Percentiles rank a stretch among this genome's conserved stretches.
Evolutionary conservation across 2,888 invertebrate species (phyloP).

Genomic region (Polymixis flavicincta): DNA sequence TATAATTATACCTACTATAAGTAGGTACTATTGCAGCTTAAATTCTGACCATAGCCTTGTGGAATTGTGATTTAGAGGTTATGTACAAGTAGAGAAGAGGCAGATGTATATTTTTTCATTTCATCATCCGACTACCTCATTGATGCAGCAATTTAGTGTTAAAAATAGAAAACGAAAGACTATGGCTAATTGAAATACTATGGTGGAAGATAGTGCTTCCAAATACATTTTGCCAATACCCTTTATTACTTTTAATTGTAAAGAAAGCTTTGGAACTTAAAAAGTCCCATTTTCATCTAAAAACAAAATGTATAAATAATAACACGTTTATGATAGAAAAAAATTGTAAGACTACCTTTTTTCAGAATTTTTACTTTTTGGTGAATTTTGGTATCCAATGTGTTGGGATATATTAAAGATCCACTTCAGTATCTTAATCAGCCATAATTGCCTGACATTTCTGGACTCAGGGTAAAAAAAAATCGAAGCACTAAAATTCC

Average conservation of each 20-base stretch:
- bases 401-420: slow-evolving; percentile 5
- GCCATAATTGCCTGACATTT: slow-evolving; percentile 42
- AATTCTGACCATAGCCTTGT: slow-evolving; percentile 61
- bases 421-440: slow-evolving; percentile 32
- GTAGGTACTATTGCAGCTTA: slow-evolving; percentile 50
- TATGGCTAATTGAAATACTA: slow-evolving; percentile 40
- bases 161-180: slow-evolving; percentile 39
- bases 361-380: background rate
- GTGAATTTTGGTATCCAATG: background rate
- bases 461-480: slow-evolving; percentile 72
- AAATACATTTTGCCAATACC: slow-evolving; percentile 18
- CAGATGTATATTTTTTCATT: slow-evolving; percentile 67
- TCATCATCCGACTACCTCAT: slow-evolving; percentile 76
- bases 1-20: slow-evolving; percentile 38
- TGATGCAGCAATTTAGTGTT: slow-evolving; percentile 64
- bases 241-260: background rate
- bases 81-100: slow-evolving; percentile 58
- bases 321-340: background rate
- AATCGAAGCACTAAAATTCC: slow-evolving; percentile 51
- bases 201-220: slow-evolving; percentile 56
- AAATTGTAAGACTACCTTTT: background rate
- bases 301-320: background rate
- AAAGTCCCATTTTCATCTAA: background rate
- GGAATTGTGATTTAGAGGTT: slow-evolving; percentile 71
- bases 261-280: background rate